Conservation (phyloP, 2,113 vertebrate genomes). For the Eidolon helvum region DNA sequence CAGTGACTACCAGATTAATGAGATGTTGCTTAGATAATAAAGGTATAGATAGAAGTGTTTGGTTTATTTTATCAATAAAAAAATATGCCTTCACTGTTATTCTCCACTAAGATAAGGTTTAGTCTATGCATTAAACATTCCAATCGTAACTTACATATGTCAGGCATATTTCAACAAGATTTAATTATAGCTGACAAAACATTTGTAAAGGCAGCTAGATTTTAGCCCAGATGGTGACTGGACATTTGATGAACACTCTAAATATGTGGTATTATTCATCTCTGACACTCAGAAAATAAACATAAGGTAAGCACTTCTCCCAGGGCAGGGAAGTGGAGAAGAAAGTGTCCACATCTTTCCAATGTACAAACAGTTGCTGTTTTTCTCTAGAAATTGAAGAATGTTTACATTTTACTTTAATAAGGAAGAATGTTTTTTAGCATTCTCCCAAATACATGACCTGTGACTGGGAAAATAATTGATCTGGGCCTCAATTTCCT, state of each 20-base stretch:
- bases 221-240: conserved; percentile 57
- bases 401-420: neutral
- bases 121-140: neutral
- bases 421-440: neutral
- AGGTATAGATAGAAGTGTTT: neutral
- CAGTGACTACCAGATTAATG: neutral
- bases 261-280: conserved; percentile 54
- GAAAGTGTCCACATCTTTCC: neutral
- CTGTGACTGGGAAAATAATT: neutral
- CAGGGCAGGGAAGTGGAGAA: neutral
- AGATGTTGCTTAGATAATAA: neutral
- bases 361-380: neutral
- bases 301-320: conserved; percentile 31
- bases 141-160: conserved; percentile 21
- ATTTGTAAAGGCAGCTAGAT: conserved; percentile 51
- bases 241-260: conserved; percentile 45
- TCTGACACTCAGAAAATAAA: conserved; percentile 36
- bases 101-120: neutral
- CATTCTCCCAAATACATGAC: neutral
- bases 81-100: neutral
- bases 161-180: conserved; percentile 51
- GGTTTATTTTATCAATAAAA: neutral
- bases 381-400: neutral
- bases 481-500: neutral
- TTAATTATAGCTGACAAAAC: conserved; percentile 61